A percentile compares a stretch with the other conserved stretches of the same genome.
Evolutionary conservation across 2,797 vertebrate genomes (phyloP).

Genomic region (Premnoplex brunnescens): DNA sequence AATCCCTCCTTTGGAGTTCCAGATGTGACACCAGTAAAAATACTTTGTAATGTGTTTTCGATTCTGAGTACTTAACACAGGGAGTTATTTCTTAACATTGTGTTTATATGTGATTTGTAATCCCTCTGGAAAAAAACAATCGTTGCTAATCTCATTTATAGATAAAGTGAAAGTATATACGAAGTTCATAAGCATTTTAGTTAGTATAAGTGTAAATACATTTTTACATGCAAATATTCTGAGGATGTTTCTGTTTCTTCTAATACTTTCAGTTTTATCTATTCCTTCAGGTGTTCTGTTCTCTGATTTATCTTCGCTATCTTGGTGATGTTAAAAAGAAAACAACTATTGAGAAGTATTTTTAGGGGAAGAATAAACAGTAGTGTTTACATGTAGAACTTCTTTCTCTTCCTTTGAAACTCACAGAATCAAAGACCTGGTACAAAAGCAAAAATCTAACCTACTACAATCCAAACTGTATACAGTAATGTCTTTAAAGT

Average conservation of each 20-base stretch:
- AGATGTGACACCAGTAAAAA: not conserved
- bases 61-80: not conserved
- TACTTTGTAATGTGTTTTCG: not conserved
- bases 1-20: not conserved
- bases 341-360: not conserved
- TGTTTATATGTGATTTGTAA: not conserved
- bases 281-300: not conserved
- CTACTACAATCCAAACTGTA: not conserved
- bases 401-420: slow-evolving; percentile 28
- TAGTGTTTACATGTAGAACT: not conserved
- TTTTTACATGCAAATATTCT: not conserved
- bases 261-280: not conserved
- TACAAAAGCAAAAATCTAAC: not conserved
- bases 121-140: slow-evolving; percentile 7
- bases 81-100: slow-evolving; percentile 3
- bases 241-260: not conserved
- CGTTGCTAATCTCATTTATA: slow-evolving; percentile 10
- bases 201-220: not conserved
- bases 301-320: not conserved
- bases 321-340: slow-evolving; percentile 8
- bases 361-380: not conserved
- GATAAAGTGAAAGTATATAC: not conserved
- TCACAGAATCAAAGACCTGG: not conserved
- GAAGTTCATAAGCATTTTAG: not conserved
- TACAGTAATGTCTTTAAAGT: not conserved